Evolutionary conservation across 2,888 invertebrate genomes (phyloP), one percentile per base, ranked within the genome.

Genomic region (Pardosa pseudoannulata): DNA sequence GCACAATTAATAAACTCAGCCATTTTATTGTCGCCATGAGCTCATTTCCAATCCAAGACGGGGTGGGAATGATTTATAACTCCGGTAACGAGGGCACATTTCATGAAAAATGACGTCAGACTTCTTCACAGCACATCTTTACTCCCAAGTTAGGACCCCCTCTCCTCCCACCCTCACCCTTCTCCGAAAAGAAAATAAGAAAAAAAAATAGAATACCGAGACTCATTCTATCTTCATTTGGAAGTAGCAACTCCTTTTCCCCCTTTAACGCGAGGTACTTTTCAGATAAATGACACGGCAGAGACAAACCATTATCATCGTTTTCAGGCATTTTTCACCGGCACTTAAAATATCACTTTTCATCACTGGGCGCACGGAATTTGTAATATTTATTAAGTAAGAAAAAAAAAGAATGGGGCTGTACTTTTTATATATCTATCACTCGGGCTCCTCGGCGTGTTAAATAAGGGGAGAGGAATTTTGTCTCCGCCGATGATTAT

Each of bases 221-320:
- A 41, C 70, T 70, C 70, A 70, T 70, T 70, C 36, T 41, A 70
- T 70, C 70, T 70, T 70, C 70, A 70, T 70, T 70, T 70, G 70
- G 13, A 39, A 7, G 3, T 19, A 41, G 70, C 39, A 32, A 28
- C 41, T 41, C 36, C 23, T 28, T n/a, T n/a, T n/a, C n/a, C n/a
- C n/a, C 41, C 28, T 28, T 23, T 11, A 27, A 16, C 64, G 64
- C 32, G 31, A 31, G 56, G 62, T 23, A n/a, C n/a, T n/a, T n/a
- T 68, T 1, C 41, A 68, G 71, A 79, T 71, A 72, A 79, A 71
- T 72, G 79, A 72, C 36, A 72, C 71, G 64, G 79, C 41, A 79
- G 41, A 71, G 79, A 79, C 79, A 79, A 71, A 79, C 71, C 79
- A 79, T 79, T 79, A 79, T 72, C 64, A 29, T 36, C 64, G 64